These are phyloP conservation scores for Osmerus mordax DNA, from an alignment of 2,113 vertebrate genomes.

Conservation along the genomic window DNA sequence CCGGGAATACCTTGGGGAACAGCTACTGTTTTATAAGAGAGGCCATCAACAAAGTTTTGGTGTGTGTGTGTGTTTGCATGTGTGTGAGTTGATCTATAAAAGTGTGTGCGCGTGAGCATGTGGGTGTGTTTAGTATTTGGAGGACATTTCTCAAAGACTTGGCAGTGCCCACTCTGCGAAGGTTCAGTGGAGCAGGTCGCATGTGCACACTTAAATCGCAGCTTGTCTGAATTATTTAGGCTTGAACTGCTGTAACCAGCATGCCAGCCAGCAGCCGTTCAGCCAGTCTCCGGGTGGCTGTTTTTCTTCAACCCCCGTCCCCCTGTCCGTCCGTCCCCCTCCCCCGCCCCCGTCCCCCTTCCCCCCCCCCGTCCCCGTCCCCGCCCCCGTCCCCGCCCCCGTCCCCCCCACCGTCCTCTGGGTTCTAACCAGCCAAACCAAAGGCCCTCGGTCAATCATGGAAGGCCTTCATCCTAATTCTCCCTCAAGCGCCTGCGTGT, in stretches of 20 bases:
- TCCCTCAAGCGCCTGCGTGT: neutral
- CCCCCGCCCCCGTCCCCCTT: conserved; percentile 10
- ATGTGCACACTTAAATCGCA: conserved; percentile 7
- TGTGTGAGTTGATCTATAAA: conserved; percentile 20
- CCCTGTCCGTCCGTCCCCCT: too few species aligned
- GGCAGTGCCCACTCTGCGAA: neutral
- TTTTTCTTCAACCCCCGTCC: neutral
- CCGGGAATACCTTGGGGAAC: conserved; percentile 73
- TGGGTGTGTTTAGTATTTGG: conserved; percentile 25
- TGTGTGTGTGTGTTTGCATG: conserved; percentile 17
- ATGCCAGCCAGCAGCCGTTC: neutral
- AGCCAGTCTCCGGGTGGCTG: neutral
- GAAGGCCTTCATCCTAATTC: neutral
- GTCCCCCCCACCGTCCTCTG: neutral
- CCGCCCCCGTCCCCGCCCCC: conserved; percentile 3
- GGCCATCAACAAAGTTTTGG: conserved; percentile 70
- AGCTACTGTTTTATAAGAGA: conserved; percentile 72
- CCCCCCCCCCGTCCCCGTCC: too few species aligned
- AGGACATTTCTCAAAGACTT: neutral
- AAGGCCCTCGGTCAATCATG: neutral
- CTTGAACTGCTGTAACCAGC: conserved; percentile 10
- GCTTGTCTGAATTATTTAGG: conserved; percentile 12
- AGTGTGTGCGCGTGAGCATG: conserved; percentile 30
- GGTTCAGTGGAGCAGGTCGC: conserved; percentile 37
- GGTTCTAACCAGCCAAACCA: neutral